Base-by-base conservation (phyloP, 2,888 invertebrate species). In the Cephus sareptanus region DNA sequence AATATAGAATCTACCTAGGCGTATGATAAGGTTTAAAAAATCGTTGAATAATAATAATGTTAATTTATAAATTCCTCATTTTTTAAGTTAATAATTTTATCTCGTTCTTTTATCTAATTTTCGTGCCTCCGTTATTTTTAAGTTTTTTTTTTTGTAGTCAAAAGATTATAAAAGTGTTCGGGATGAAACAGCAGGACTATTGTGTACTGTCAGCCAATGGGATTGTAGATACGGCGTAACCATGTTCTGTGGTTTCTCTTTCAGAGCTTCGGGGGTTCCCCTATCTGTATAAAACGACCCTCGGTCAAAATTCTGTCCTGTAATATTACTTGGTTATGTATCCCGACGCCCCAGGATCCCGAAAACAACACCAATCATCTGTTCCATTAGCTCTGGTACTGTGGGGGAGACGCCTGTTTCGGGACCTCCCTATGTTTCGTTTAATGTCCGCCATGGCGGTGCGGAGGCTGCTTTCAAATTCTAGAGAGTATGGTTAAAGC, bases 311-410 rank as follows among this genome's bases (percentile, higher is more conserved):
- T 74, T 74, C 74, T n/a, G 34, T 71, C 34, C 74, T 74, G 74
- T 34, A 34, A 35, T 35, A 35, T 35, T 35, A 30, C 74, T 74
- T 35, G 74, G 34, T 74, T 74, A 74, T 74, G 35, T 35, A 13
- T 74, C 74, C 74, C 74, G 34, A 74, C 34, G 74, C 74, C 35
- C 34, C 74, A 3, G 74, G 74, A 35, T 74, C 74, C 74, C 34
- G 30, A 34, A 34, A 74, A 74, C 74, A 74, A 35, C 74, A 35
- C 74, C 74, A 74, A 74, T 74, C 74, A 74, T 74, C 35, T 34
- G 34, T 74, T 74, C 34, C 74, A 74, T 74, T 74, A 74, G 34
- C 74, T n/a, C 15, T 15, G 71, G 40, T 56, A 23, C 31, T 71
- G 30, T 33, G 31, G 13, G 31, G 71, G 71, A 71, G 31, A 31